Evolutionary conservation across 2,888 invertebrate genomes (phyloP).

Genomic region (Tinea semifulvella): DNA sequence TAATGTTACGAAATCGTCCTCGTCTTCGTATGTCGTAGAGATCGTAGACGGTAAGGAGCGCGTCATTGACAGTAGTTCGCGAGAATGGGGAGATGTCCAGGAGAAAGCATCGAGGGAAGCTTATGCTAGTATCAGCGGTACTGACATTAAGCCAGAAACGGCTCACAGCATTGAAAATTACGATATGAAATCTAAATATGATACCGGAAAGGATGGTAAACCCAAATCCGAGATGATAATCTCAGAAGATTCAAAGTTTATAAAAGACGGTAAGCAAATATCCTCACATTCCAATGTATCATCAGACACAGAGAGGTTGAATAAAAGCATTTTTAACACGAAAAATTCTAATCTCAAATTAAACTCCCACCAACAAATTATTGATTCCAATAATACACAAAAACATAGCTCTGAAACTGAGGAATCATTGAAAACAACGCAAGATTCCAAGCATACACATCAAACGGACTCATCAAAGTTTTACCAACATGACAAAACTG

Average conservation of each 20-base stretch:
- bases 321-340: background rate
- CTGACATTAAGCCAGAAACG: slow-evolving; percentile 65
- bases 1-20: slow-evolving; percentile 66
- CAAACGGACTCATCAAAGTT: background rate
- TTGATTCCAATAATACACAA: background rate
- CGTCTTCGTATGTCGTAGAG: slow-evolving; percentile 72
- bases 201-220: slow-evolving; percentile 63
- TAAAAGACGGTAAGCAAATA: slow-evolving; percentile 51
- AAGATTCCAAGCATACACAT: background rate
- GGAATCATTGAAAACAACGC: background rate
- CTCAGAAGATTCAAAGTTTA: slow-evolving; percentile 46
- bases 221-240: slow-evolving; percentile 46
- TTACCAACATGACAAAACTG: background rate
- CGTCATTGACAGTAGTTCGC: slow-evolving; percentile 65
- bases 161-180: slow-evolving; percentile 61
- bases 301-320: slow-evolving; percentile 38
- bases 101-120: slow-evolving; percentile 58
- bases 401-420: background rate
- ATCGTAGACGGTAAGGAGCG: slow-evolving; percentile 72
- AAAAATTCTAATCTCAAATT: background rate
- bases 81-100: slow-evolving; percentile 65
- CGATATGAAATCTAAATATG: slow-evolving; percentile 64
- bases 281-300: slow-evolving; percentile 44
- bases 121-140: slow-evolving; percentile 62
- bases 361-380: background rate